A percentile compares a stretch with the other conserved stretches of the same genome.
These are phyloP conservation scores for Aleadryas rufinucha DNA, from an alignment of 2,113 vertebrate genomes.

Conservation along the genomic window DNA sequence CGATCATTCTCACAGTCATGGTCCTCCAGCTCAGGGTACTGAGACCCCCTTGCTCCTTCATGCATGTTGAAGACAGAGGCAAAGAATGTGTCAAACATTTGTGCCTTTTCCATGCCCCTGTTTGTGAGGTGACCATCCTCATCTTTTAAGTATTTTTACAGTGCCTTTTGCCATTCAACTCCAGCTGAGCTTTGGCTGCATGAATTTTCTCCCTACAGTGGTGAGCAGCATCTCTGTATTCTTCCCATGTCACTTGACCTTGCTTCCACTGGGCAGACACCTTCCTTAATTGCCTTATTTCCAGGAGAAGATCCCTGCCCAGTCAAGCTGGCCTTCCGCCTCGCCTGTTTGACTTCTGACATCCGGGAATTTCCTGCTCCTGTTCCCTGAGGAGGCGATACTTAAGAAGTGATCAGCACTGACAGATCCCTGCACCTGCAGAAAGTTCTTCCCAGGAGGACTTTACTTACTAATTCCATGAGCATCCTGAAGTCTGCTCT, in stretches of 20 bases:
- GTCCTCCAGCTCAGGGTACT: background rate
- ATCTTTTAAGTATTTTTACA: background rate
- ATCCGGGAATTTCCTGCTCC: background rate
- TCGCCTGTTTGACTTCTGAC: accelerated
- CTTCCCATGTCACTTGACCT: background rate
- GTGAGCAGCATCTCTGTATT: background rate
- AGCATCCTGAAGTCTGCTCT: background rate
- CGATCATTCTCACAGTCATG: background rate
- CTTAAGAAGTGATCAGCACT: background rate
- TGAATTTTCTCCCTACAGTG: background rate
- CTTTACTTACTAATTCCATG: background rate
- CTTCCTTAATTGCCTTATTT: background rate
- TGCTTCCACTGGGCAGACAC: background rate
- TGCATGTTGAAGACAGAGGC: background rate
- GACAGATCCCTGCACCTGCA: background rate
- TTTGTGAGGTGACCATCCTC: background rate
- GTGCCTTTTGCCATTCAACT: background rate
- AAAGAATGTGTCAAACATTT: background rate
- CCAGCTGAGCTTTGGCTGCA: background rate
- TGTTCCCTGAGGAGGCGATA: too few species aligned
- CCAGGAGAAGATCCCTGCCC: background rate
- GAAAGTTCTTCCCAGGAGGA: background rate
- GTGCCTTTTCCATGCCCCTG: background rate
- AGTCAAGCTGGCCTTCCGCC: background rate
- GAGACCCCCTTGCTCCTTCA: background rate